Evolutionary conservation across 1,140 invertebrate genomes (phyloP), one percentile per base, ranked within the genome.

Genomic region (Hyles euphorbiae): DNA sequence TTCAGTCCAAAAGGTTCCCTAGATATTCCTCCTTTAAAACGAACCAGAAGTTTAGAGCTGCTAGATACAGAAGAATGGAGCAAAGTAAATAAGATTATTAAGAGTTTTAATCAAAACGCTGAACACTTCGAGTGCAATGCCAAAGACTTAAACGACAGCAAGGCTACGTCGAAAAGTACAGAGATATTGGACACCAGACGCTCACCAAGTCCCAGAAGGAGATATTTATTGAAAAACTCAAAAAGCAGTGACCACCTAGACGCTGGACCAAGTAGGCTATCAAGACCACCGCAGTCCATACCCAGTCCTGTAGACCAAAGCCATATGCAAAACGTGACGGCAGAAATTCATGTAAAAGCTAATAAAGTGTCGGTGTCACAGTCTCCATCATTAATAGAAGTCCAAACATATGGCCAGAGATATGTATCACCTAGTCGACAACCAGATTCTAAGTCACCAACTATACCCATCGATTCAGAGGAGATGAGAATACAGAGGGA

Each of bases 1-100:
- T 86, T 89, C 69, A 83, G 90, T 71, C 83, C 90, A 3, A 92
- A 91, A 77, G 83, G 91, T 6, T 91, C 91, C n/a, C 78, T 92
- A 63, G 87, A 92, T 57, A 91, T 90, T 69, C 89, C 91, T 36
- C 91, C 92, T 2, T 78, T 93, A 34, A 91, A 92, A 34, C 79
- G 93, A 64, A 93, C 92, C 4, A 90, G 91, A 60, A 93, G 92
- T 74, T 78, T 93, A 56, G 92, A 93, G 62, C 70, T 93, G 57
- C 70, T 93, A 58, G 92, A 93, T 51, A 77, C 74, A 3, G 78
- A 87, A 69, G 84, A 87, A 54, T 89, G 88, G 84, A 83, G 81
- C 53, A 82, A 76, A 74, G 77, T 84, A 4, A 78, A 74, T 61
- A 74, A 57, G 63, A 86, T 77, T 58, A 76, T 83, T 66, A 83